These are phyloP conservation scores for Drosophila pruinosa DNA, from an alignment of 1,140 invertebrate species.

Conservation along the genomic window DNA sequence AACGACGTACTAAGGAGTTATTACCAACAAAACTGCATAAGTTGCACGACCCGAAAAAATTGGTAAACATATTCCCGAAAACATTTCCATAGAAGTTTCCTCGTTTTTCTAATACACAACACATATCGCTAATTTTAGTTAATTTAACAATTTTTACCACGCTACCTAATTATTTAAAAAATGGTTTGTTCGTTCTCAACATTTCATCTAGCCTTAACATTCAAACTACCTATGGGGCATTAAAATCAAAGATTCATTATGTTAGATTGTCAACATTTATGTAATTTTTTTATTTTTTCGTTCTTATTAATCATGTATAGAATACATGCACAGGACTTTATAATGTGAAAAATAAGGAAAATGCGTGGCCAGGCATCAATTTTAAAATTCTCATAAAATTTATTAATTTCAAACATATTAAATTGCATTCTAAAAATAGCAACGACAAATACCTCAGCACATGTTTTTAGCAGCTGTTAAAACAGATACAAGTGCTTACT, in stretches of 20 bases:
- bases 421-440: constrained; percentile 21
- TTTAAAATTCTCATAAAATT: constrained; percentile 56
- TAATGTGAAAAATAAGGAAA: constrained; percentile 49
- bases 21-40: neutral
- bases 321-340: constrained; percentile 12
- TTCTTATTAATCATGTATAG: constrained; percentile 21
- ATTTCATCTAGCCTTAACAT: constrained; percentile 19
- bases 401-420: constrained; percentile 46
- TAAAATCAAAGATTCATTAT: constrained; percentile 29
- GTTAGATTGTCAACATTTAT: neutral
- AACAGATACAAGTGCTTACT: constrained; percentile 4
- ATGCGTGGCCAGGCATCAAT: constrained; percentile 82
- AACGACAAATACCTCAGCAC: constrained; percentile 41
- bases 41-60: constrained; percentile 20
- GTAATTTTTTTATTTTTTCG: constrained; percentile 14
- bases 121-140: constrained; percentile 11
- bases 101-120: constrained; percentile 38
- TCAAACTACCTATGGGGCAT: constrained; percentile 49
- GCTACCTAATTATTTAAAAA: neutral
- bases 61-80: constrained; percentile 22
- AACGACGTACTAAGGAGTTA: neutral
- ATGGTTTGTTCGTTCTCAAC: neutral
- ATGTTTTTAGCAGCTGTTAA: constrained; percentile 36
- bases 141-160: neutral
- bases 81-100: constrained; percentile 46